Conservation (phyloP, 2,797 vertebrate genomes). For the Urophycis tenuis region DNA sequence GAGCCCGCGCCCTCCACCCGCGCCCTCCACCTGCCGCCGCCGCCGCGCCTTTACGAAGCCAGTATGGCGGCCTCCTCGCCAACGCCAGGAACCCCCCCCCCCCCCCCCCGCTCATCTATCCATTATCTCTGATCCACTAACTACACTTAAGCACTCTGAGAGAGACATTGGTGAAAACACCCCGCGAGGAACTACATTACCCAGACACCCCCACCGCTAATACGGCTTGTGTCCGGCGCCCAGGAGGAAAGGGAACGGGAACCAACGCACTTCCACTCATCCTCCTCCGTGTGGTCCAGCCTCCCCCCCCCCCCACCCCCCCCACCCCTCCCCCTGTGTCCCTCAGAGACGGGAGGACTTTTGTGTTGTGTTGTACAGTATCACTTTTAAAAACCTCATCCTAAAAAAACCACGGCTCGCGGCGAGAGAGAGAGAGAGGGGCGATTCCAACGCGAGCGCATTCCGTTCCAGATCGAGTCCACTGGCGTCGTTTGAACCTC, state of each 20-base stretch:
- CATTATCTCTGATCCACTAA: constrained; percentile 64
- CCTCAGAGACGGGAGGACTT: constrained; percentile 42
- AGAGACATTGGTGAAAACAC: constrained; percentile 57
- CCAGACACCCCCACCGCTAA: constrained; percentile 28
- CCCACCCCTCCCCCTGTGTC: too few relatives aligned
- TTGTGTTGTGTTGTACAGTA: constrained; percentile 50
- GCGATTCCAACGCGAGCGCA: constrained; percentile 47
- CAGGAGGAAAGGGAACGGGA: constrained; percentile 63
- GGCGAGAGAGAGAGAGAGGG: constrained; percentile 55
- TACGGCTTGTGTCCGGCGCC: constrained; percentile 32
- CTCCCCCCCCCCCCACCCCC: too few relatives aligned
- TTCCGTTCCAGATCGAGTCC: constrained; percentile 66
- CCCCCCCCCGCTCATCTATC: constrained; percentile 47
- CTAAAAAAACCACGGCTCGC: constrained; percentile 34
- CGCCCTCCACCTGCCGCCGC: too few relatives aligned
- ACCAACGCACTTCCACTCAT: constrained; percentile 56
- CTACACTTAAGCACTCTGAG: constrained; percentile 76
- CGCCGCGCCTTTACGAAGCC: constrained; percentile 31
- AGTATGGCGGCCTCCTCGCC: constrained; percentile 36
- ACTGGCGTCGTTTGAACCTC: constrained; percentile 65
- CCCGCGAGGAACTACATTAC: constrained; percentile 45
- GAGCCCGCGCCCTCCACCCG: constrained; percentile 33
- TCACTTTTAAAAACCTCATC: constrained; percentile 57
- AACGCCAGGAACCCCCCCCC: constrained; percentile 31
- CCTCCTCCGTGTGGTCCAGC: too few relatives aligned